Conservation (phyloP, 2,888 invertebrate genomes). For the Parelbella ahira region DNA sequence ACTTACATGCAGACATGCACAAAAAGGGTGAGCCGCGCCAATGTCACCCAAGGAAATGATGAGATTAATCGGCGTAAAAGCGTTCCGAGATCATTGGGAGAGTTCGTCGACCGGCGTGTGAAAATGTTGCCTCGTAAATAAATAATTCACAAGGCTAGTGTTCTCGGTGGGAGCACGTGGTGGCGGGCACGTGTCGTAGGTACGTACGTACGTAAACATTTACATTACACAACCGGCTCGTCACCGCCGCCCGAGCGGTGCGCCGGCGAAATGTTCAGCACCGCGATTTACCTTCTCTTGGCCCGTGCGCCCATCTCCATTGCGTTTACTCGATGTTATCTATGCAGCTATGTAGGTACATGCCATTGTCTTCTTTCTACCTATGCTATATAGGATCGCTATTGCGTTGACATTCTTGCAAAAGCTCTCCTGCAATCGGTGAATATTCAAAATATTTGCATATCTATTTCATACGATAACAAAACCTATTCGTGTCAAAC, state of each 20-base stretch:
- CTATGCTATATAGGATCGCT: background rate
- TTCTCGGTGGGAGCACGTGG: slow-evolving; percentile 76
- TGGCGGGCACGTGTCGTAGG: slow-evolving; percentile 67
- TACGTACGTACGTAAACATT: slow-evolving; percentile 79
- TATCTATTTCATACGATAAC: too few species aligned
- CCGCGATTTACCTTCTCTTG: slow-evolving; percentile 46
- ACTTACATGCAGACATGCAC: slow-evolving; percentile 11
- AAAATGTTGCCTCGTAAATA: slow-evolving; percentile 80
- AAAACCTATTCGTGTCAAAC: too few species aligned
- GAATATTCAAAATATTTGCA: too few species aligned
- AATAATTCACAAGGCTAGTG: slow-evolving; percentile 81
- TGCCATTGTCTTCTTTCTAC: background rate
- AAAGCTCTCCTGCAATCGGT: too few species aligned
- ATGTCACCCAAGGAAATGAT: slow-evolving; percentile 49
- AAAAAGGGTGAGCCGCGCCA: slow-evolving; percentile 39
- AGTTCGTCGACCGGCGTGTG: slow-evolving; percentile 79
- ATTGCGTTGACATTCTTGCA: background rate
- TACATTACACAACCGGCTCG: slow-evolving; percentile 78
- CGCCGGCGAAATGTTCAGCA: slow-evolving; percentile 51
- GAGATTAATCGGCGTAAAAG: slow-evolving; percentile 74
- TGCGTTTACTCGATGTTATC: too few species aligned
- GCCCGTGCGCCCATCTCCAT: slow-evolving; percentile 32
- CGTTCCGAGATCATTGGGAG: slow-evolving; percentile 74
- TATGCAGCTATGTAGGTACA: too few species aligned
- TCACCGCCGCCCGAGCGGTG: slow-evolving; percentile 66